Conservation (phyloP, 2,797 vertebrate species). For the Lepus townsendii region DNA sequence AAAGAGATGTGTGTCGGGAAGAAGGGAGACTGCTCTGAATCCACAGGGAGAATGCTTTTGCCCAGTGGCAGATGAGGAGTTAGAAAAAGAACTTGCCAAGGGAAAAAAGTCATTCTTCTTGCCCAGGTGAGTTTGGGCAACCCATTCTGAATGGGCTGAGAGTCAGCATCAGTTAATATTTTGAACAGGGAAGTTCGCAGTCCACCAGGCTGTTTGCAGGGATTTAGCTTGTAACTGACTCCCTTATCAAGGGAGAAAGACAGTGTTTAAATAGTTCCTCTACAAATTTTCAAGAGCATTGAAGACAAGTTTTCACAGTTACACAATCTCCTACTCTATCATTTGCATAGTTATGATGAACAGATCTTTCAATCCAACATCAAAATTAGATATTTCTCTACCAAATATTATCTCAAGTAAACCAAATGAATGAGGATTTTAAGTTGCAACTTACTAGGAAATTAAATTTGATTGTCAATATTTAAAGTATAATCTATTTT, state of each 20-base stretch:
- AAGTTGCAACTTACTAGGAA: not conserved
- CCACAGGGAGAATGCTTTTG: not conserved
- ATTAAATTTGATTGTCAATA: not conserved
- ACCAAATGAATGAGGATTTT: not conserved
- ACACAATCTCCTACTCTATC: not conserved
- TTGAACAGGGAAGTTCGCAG: not conserved
- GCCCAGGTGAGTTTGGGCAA: not conserved
- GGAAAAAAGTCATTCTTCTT: not conserved
- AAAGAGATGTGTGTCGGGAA: too few species aligned
- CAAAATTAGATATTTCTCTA: conserved; percentile 31
- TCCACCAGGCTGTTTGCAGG: not conserved
- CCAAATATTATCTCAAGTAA: conserved; percentile 40
- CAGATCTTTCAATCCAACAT: conserved; percentile 1
- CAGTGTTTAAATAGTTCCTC: not conserved
- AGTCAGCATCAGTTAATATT: not conserved
- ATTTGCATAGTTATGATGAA: not conserved
- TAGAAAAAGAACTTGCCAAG: not conserved
- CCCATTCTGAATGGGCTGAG: not conserved
- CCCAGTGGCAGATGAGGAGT: not conserved
- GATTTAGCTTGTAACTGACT: not conserved
- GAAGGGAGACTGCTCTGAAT: not conserved
- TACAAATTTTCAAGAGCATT: not conserved
- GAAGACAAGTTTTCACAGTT: not conserved
- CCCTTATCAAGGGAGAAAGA: not conserved
- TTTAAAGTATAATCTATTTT: conserved; percentile 16